Evolutionary conservation across 2,797 vertebrate genomes (phyloP).

Genomic region (Mus spretus): DNA sequence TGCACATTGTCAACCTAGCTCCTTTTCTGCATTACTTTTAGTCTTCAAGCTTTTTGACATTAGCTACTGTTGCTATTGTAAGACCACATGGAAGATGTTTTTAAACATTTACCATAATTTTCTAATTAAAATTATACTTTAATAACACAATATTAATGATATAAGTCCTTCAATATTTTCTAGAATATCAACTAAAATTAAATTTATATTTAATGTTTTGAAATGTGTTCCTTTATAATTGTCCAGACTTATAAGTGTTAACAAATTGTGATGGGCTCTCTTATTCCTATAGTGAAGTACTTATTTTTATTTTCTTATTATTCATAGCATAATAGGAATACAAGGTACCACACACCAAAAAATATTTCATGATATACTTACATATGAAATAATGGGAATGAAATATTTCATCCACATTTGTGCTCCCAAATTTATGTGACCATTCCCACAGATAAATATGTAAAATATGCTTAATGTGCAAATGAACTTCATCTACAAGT

Average conservation of each 20-base stretch:
- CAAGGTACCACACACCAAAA: not conserved
- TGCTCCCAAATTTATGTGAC: not conserved
- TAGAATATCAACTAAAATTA: not conserved
- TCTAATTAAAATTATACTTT: not conserved
- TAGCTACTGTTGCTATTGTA: not conserved
- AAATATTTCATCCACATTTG: not conserved
- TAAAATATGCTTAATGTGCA: not conserved
- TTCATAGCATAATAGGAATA: not conserved
- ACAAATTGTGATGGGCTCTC: too few species aligned
- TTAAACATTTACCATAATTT: not conserved
- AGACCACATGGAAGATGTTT: not conserved
- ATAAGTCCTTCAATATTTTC: not conserved
- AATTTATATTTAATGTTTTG: not conserved
- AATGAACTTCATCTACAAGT: not conserved
- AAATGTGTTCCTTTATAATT: not conserved
- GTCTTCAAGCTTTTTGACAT: too few species aligned
- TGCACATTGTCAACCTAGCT: not conserved
- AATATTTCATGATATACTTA: not conserved
- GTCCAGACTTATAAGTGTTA: not conserved
- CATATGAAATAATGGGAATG: too few species aligned
- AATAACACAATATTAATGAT: not conserved
- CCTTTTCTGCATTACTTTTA: too few species aligned
- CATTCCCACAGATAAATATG: not conserved
- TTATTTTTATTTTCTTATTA: not conserved
- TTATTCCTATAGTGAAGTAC: not conserved